phyloP scores from a whole-genome alignment of 2,888 invertebrate species.

The Salpingus planirostris region DNA sequence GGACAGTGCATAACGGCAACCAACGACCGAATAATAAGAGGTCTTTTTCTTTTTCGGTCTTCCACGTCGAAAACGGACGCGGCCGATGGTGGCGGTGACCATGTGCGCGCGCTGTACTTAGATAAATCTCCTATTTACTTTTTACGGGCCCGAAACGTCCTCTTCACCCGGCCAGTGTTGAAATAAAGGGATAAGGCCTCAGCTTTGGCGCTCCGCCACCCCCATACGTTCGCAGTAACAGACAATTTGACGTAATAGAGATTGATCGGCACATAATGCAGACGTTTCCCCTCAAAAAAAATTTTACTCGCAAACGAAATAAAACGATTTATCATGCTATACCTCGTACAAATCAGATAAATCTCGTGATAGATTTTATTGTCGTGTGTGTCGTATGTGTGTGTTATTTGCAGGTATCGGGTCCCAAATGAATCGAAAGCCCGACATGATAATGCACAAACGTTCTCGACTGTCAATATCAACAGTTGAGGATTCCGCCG shows the following conservation, averaged over 20 bases:
- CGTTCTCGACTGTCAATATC: too few species aligned
- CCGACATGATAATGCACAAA: too few species aligned
- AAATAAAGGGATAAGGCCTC: conserved; percentile 11
- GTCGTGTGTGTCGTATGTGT: conserved; percentile 10
- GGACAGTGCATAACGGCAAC: too few species aligned
- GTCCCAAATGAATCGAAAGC: too few species aligned
- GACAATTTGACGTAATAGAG: conserved; percentile 20
- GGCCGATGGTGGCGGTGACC: too few species aligned
- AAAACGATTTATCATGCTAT: conserved; percentile 18
- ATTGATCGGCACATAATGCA: conserved; percentile 20
- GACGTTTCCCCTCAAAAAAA: conserved; percentile 13
- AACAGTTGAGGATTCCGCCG: too few species aligned
- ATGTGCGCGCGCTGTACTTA: conserved; percentile 2
- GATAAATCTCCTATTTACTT: conserved; percentile 9
- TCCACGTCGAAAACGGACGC: too few species aligned
- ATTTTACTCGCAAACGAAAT: conserved; percentile 14
- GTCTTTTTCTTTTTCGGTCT: too few species aligned
- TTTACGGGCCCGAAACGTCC: too few species aligned
- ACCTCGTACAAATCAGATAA: conserved; percentile 10
- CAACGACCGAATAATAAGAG: too few species aligned
- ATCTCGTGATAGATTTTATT: conserved; percentile 12
- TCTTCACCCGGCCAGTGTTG: conserved; percentile 7
- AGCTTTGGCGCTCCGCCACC: conserved; percentile 9
- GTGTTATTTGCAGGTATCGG: too few species aligned
- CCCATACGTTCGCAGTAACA: conserved; percentile 16